Base-by-base conservation (phyloP, 2,797 vertebrate genomes). In the Alcedo quadribrachys region DNA sequence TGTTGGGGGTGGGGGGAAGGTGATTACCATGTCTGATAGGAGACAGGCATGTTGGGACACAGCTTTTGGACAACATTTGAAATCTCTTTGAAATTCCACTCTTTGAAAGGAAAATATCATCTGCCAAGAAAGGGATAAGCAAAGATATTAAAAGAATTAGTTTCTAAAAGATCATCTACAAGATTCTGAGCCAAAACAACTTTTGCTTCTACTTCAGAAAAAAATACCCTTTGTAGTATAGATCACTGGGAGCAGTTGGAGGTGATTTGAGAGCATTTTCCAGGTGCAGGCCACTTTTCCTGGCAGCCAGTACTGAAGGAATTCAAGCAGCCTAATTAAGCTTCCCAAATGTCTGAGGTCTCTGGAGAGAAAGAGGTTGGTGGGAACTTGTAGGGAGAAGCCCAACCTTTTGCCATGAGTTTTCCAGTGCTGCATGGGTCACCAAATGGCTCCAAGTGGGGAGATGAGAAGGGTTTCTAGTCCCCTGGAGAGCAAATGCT, bases 241-340 rank as follows among this genome's bases (percentile, higher is more conserved):
- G 45, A 83, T 93, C 76, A 74, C 90, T 94, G 6, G 61, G 69
- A 92, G 90, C 66, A 0, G 22, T 94, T 88, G 91, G 45, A 92
- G 28, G 27, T 75, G 62, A 95, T 89, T 71, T 83, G 70, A 51
- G 45, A 81, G 40, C 2, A 0, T 73, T 76, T 83, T 32, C 85
- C 93, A 92, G 87, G 85, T 95, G 91, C 89, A 94, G 63, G 63
- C 10, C n/a, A 83, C 74, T 87, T 62, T 69, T 84, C 18, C 53
- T 89, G 70, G 62, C 67, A 95, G 77, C 24, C 60, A 24, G 43
- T 42, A 76, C 28, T 43, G 43, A 60, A 69, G 58, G 63, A 66
- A 73, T 93, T 76, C 91, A 75, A 93, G 54, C 27, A 85, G 65
- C 12, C 6, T 81, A 3, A 0, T 74, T 81, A 77, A 66, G 4